Percentiles rank a stretch among this genome's conserved stretches.
Evolutionary conservation across 2,888 invertebrate genomes (phyloP).

Genomic region (Torymus tubicola): DNA sequence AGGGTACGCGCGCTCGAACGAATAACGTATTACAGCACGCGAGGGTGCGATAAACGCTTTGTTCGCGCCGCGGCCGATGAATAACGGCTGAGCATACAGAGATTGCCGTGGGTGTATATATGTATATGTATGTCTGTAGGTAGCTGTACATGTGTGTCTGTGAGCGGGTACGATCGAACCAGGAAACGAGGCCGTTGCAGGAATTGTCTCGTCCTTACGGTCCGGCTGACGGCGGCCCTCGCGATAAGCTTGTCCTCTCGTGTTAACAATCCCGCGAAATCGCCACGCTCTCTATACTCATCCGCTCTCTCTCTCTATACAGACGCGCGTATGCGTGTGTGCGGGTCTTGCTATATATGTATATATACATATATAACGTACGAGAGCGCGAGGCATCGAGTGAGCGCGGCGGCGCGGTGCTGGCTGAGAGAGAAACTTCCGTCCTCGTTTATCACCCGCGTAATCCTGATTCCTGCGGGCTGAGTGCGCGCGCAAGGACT

Average conservation of each 20-base stretch:
- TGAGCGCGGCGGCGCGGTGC: not conserved
- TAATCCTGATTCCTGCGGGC: conserved; percentile 6
- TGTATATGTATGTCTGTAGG: no score
- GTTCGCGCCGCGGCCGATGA: conserved; percentile 37
- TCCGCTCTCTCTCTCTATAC: no score
- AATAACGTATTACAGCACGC: conserved; percentile 15
- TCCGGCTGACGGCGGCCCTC: conserved; percentile 26
- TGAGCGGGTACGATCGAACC: not conserved
- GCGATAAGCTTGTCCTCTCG: conserved; percentile 47
- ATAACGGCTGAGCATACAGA: conserved; percentile 44
- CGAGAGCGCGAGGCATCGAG: not conserved
- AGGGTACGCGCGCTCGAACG: conserved; percentile 13
- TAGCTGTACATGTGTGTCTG: not conserved
- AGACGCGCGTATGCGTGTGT: no score
- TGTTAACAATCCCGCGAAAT: conserved; percentile 52
- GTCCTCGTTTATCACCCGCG: conserved; percentile 25
- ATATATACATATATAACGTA: no score
- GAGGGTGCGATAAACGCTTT: conserved; percentile 46
- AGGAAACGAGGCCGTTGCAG: conserved; percentile 11
- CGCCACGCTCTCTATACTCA: not conserved
- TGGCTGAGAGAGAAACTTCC: conserved; percentile 14
- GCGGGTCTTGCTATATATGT: no score
- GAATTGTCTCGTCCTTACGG: conserved; percentile 53
- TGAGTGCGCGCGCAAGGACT: not conserved
- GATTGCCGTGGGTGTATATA: conserved; percentile 17